Evolutionary conservation across 2,888 invertebrate genomes (phyloP).

Genomic region (Drosophila kanekoi): DNA sequence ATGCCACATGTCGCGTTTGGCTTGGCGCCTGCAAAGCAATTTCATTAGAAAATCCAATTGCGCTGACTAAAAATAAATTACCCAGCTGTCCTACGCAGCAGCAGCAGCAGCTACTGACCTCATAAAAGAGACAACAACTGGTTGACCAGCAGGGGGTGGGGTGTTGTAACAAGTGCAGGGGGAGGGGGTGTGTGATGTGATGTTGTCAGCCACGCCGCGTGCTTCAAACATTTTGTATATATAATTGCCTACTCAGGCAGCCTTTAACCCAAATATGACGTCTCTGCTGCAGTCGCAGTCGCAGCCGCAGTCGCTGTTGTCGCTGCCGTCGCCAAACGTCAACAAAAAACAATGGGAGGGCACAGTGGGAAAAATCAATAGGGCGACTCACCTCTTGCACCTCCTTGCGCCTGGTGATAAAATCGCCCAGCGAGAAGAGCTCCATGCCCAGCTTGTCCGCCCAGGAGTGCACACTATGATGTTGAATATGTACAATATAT

Average conservation of each 20-base stretch:
- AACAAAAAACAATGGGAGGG: slow-evolving; percentile 50
- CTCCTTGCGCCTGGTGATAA: slow-evolving; percentile 91
- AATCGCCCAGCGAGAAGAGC: slow-evolving; percentile 92
- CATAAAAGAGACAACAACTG: slow-evolving; percentile 50
- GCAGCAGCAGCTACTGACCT: slow-evolving; percentile 59
- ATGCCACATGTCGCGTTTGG: slow-evolving; percentile 25
- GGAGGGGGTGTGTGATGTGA: not conserved
- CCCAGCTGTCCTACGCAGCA: slow-evolving; percentile 50
- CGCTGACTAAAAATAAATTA: slow-evolving; percentile 63
- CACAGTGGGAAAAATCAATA: slow-evolving; percentile 82
- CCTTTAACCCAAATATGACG: slow-evolving; percentile 72
- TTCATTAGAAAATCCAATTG: slow-evolving; percentile 62
- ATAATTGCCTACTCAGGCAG: slow-evolving; percentile 63
- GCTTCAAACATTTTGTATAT: slow-evolving; percentile 46
- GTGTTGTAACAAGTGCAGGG: not conserved
- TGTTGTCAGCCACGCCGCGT: slow-evolving; percentile 24
- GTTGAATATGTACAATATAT: slow-evolving; percentile 1
- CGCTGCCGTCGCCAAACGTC: slow-evolving; percentile 55
- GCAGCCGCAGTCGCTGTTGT: slow-evolving; percentile 11
- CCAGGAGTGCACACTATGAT: slow-evolving; percentile 91
- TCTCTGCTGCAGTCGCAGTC: slow-evolving; percentile 41
- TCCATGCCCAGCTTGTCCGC: slow-evolving; percentile 93
- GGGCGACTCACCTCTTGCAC: slow-evolving; percentile 89
- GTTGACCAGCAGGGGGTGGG: slow-evolving; percentile 15
- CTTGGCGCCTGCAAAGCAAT: slow-evolving; percentile 32